These are phyloP conservation scores for Bombus difficillimus DNA, from an alignment of 1,140 invertebrate species.

Conservation along the genomic window DNA sequence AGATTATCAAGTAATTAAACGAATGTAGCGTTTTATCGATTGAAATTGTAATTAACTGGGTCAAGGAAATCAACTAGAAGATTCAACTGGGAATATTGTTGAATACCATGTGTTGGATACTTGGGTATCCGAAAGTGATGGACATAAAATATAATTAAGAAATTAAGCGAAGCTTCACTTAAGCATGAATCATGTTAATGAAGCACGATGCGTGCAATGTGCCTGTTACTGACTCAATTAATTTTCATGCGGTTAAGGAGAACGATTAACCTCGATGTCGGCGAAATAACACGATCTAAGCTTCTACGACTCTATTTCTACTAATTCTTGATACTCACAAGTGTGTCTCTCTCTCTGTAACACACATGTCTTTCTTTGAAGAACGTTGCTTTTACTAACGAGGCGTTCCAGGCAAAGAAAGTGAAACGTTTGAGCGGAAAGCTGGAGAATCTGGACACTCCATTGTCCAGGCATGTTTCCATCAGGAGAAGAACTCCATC, in stretches of 20 bases:
- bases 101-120: not conserved
- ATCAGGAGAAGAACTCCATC: conserved; percentile 79
- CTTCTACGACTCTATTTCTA: not conserved
- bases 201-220: conserved; percentile 12
- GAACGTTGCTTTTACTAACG: conserved; percentile 70
- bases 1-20: not conserved
- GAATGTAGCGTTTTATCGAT: not conserved
- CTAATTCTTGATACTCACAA: conserved; percentile 31
- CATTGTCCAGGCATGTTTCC: conserved; percentile 79
- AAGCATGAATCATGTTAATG: not conserved
- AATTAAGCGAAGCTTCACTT: not conserved
- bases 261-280: conserved; percentile 42
- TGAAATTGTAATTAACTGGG: not conserved
- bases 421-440: conserved; percentile 75
- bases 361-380: not conserved
- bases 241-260: conserved; percentile 27
- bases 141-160: not conserved
- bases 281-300: conserved; percentile 28
- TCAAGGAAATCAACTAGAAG: not conserved
- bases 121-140: not conserved
- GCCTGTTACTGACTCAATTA: conserved; percentile 36
- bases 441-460: conserved; percentile 78
- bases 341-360: not conserved
- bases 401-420: conserved; percentile 76
- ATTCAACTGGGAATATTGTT: not conserved